These are phyloP conservation scores for Pseudorectes ferrugineus DNA, from an alignment of 2,113 vertebrate species.

Conservation along the genomic window DNA sequence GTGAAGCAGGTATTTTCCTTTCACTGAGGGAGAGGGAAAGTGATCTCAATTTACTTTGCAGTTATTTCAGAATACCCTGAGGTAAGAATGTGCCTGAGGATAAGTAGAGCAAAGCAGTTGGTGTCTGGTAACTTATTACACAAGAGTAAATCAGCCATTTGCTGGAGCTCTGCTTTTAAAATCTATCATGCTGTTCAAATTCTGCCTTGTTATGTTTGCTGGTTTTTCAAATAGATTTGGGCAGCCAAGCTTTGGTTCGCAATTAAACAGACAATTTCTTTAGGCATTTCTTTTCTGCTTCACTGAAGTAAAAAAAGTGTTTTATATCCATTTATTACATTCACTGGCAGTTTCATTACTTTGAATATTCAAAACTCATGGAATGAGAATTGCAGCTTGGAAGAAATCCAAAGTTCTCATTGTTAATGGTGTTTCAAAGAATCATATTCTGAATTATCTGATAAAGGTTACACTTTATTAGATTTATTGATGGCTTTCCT, in stretches of 20 bases:
- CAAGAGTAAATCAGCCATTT: background rate
- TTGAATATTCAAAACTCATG: conserved; percentile 22
- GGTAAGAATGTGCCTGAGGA: background rate
- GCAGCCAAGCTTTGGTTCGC: conserved; percentile 29
- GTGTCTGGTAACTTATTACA: background rate
- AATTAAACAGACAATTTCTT: conserved; percentile 53
- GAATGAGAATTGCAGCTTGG: conserved; percentile 16
- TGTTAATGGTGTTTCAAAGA: background rate
- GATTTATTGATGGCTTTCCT: background rate
- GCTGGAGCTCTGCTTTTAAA: background rate
- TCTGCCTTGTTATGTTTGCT: background rate
- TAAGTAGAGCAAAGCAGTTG: background rate
- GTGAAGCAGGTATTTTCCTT: background rate
- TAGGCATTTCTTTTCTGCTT: conserved; percentile 26
- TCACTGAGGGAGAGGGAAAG: background rate
- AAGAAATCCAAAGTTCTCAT: background rate
- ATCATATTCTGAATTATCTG: background rate
- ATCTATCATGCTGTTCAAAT: background rate
- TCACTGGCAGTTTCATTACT: conserved; percentile 16
- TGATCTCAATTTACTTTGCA: background rate
- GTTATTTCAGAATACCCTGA: background rate
- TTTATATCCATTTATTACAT: conserved; percentile 16
- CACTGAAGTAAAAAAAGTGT: conserved; percentile 15
- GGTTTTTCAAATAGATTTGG: conserved; percentile 17
- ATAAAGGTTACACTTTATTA: background rate